Evolutionary conservation across 2,113 vertebrate genomes (phyloP), one percentile per base, ranked within the genome.

Genomic region (Salvelinus namaycush): DNA sequence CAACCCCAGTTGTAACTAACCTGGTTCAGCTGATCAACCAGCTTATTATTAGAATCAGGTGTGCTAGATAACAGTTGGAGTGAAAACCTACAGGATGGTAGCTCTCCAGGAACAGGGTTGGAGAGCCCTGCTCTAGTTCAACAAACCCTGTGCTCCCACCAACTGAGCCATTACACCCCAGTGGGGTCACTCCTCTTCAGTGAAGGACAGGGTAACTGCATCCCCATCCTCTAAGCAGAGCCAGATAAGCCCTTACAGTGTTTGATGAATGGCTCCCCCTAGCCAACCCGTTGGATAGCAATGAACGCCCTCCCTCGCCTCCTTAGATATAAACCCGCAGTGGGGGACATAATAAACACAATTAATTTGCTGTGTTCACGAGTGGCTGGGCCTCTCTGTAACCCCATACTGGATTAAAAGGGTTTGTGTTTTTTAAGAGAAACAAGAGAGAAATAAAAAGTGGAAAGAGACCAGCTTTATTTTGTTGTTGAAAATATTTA

Each of bases 331-430:
- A 24, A 20, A 64, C 3, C 5, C 0, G 5, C 2, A 16, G 67
- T 27, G 67, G 31, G 5, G 26, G 26, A 29, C 49, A 51, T 51
- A n/a, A 60, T 59, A 69, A 59, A 79, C 57, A 22, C 54, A 64
- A 48, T 79, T 66, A n/a, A 71, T 14, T 51, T 51, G 29, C 57
- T 57, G 70, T 70, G 74, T 27, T 59, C 57, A 20, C 44, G 69
- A 59, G 51, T 51, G 51, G 34, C 7, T 76, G 71, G 18, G 18
- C 4, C 54, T 80, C 48, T 66, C 22, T n/a, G 18, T 62, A 51
- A 78, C 74, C 14, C 22, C 11, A 70, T 5, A 20, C 31, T 66
- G 60, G 76, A 57, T 39, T 54, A 18, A 18, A 29, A 31, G n/a
- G 74, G 54, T 54, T 57, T 76, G 14, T 59, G 54, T 31, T 39